Evolutionary conservation across 1,140 invertebrate species (phyloP), one percentile per base, ranked within the genome.

Genomic region (Leptopilina boulardi): DNA sequence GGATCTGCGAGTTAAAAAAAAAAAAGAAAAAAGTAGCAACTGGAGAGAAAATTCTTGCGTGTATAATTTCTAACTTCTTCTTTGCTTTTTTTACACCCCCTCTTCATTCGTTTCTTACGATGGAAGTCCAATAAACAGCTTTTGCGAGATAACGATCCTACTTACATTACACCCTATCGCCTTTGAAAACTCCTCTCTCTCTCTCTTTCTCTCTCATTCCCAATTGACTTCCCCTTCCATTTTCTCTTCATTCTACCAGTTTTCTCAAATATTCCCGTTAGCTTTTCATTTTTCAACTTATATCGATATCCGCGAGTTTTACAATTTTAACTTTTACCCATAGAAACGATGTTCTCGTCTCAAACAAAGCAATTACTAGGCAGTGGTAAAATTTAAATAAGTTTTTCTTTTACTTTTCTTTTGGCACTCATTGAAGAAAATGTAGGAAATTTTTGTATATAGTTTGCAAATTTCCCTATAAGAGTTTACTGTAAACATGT

Each of bases 211-310:
- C 4, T 70, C 76, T 70, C 74, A 30, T 51, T 76, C 59, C 47
- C 47, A 51, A 51, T 18, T 51, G 47, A 51, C 10, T n/a, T 21
- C 18, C 44, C n/a, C n/a, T n/a, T n/a, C n/a, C n/a, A n/a, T n/a
- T n/a, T 21, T 13, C 18, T 30, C 34, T 66, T 66, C 73, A 19
- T 44, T 21, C 41, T 30, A 15, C 75, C 23, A 21, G 66, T 23
- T 51, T 34, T 30, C 51, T 72, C 54, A 6, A 30, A 44, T 47
- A 11, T 42, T 70, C 41, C 66, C 10, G 70, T 71, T 26, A 21
- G 73, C 74, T 78, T 82, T 88, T 87, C 87, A 86, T 87, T 86
- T 86, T 87, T 80, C 80, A 88, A 88, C 82, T 88, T 88, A 85
- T 59, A 74, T 71, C 70, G 59, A 38, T 38, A 38, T 38, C 1